Conservation (phyloP, 2,113 vertebrate species). For the Dryoscopus gambensis region DNA sequence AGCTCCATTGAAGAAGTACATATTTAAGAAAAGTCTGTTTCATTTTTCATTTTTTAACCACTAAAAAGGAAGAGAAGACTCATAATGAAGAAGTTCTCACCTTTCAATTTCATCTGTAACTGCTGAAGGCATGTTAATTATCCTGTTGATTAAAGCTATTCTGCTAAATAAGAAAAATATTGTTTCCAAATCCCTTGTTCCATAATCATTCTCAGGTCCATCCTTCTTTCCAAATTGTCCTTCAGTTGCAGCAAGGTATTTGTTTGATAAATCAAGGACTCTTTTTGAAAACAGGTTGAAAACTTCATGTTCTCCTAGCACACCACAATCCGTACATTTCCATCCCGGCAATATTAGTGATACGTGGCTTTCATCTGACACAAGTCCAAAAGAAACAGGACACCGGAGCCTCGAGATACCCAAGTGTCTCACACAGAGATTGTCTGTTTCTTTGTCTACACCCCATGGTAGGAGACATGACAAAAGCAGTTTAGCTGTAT, state of each 20-base stretch:
- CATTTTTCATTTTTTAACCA: not conserved
- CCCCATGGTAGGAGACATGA: constrained; percentile 80
- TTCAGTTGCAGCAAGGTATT: constrained; percentile 64
- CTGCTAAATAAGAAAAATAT: constrained; percentile 65
- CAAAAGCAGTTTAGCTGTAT: constrained; percentile 71
- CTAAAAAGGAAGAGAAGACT: not conserved
- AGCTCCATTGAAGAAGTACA: not conserved
- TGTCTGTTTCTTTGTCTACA: constrained; percentile 69
- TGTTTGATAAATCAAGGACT: constrained; percentile 72
- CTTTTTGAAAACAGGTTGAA: constrained; percentile 71
- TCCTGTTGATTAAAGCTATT: constrained; percentile 67
- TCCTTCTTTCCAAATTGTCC: not conserved
- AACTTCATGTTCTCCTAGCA: not conserved
- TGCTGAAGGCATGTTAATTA: constrained; percentile 60
- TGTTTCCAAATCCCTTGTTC: constrained; percentile 5
- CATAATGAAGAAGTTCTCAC: constrained; percentile 47
- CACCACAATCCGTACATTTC: not conserved
- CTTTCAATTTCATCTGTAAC: constrained; percentile 40
- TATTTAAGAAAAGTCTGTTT: not conserved
- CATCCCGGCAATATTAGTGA: constrained; percentile 72
- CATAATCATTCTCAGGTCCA: not conserved
- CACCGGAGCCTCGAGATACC: constrained; percentile 54
- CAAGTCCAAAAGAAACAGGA: constrained; percentile 70
- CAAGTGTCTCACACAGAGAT: constrained; percentile 61
- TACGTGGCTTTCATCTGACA: constrained; percentile 57